Conservation (phyloP, 2,888 invertebrate genomes). For the Eupithecia vulgata region DNA sequence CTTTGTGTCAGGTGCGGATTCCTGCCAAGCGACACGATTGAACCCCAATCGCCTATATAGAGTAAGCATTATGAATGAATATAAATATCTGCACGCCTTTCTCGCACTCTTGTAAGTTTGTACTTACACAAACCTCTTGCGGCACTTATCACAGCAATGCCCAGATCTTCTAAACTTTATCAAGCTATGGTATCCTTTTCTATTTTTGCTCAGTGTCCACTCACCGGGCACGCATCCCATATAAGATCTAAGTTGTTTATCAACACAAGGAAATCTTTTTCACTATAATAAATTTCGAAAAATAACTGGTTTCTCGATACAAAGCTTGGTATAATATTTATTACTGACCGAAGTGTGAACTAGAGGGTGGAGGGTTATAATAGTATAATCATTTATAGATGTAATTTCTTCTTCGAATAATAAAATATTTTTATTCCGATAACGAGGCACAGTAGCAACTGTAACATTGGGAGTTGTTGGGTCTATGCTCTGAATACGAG, state of each 20-base stretch:
- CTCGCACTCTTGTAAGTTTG: conserved; percentile 29
- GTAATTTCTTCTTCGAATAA: not conserved
- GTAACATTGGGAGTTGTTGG: not conserved
- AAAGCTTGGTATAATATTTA: not conserved
- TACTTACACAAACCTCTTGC: not conserved
- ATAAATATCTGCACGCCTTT: conserved; percentile 46
- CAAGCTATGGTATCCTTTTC: conserved; percentile 7
- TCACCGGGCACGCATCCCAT: not conserved
- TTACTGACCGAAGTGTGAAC: not conserved
- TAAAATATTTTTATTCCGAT: not conserved
- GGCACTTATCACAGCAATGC: conserved; percentile 26
- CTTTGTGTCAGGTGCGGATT: conserved; percentile 81
- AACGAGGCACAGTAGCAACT: not conserved
- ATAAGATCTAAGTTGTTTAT: not conserved
- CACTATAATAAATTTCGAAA: not conserved
- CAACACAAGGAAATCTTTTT: not conserved
- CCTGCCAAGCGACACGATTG: conserved; percentile 81
- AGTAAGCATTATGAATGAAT: conserved; percentile 70
- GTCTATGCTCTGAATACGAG: not conserved
- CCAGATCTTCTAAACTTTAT: not conserved
- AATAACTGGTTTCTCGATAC: not conserved
- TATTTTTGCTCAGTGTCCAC: conserved; percentile 13
- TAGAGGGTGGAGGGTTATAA: not conserved
- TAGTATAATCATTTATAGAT: not conserved
- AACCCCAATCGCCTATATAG: conserved; percentile 81